These are phyloP conservation scores for Zaprionus vittiger DNA, from an alignment of 1,140 invertebrate genomes.

Conservation along the genomic window DNA sequence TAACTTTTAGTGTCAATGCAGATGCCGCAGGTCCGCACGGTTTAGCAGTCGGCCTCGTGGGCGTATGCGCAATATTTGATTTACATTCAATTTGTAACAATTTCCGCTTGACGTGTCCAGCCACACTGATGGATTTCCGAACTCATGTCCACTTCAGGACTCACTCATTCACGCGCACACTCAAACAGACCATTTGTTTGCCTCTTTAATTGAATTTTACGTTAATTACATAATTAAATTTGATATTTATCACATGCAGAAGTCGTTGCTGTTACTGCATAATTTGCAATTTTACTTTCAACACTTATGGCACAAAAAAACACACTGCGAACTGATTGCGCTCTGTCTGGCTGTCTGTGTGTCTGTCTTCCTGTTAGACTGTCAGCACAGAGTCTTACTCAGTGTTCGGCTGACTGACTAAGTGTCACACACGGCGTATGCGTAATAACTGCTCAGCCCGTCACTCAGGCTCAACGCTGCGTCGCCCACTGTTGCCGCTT, in stretches of 20 bases:
- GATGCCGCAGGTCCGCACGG: slow-evolving; percentile 3
- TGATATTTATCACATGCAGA: slow-evolving; percentile 59
- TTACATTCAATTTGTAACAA: slow-evolving; percentile 65
- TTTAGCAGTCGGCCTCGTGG: slow-evolving; percentile 5
- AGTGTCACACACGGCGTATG: slow-evolving; percentile 64
- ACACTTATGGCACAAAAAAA: slow-evolving; percentile 16
- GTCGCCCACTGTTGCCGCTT: slow-evolving; percentile 62
- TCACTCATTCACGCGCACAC: neutral
- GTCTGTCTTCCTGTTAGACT: neutral
- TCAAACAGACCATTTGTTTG: slow-evolving; percentile 26
- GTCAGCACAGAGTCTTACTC: neutral
- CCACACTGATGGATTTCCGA: slow-evolving; percentile 42
- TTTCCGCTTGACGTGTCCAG: slow-evolving; percentile 43
- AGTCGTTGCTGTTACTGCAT: neutral
- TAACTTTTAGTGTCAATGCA: slow-evolving; percentile 48
- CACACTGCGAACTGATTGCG: slow-evolving; percentile 18
- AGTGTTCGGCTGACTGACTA: slow-evolving; percentile 7
- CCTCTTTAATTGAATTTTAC: slow-evolving; percentile 45
- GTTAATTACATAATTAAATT: slow-evolving; percentile 54
- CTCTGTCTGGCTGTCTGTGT: slow-evolving; percentile 12
- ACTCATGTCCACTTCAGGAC: neutral
- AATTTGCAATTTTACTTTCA: neutral
- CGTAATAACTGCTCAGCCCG: slow-evolving; percentile 48
- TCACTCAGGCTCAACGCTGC: slow-evolving; percentile 37
- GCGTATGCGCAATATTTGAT: slow-evolving; percentile 60